Base-by-base conservation (phyloP, 2,888 invertebrate genomes). In the Meliscaeva auricollis region DNA sequence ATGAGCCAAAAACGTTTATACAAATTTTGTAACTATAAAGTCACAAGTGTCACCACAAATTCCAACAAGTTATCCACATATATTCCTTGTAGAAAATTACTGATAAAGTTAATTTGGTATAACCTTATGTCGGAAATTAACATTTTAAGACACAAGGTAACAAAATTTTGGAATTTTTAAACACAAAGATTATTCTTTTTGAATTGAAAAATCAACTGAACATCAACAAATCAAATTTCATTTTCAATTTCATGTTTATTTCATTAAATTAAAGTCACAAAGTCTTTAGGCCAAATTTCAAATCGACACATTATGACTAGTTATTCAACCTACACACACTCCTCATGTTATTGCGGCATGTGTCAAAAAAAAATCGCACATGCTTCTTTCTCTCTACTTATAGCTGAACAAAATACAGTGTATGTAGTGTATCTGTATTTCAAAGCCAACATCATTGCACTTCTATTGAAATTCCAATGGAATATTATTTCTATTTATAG, bases 401-500 rank as follows among this genome's bases (percentile, higher is more conserved):
- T n/a, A 50, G 20, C 30, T 4, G 5, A 17, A 58, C 38, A 15
- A 22, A 60, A 41, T 20, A 7, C 0, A 9, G 22, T 41, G 26
- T 50, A 0, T 41, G 13, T 46, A 3, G 0, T 41, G 13, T 46
- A 3, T 17, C 9, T 35, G 35, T 69, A 80, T 58, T n/a, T 60
- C 58, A 46, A 64, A 64, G 64, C 64, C 44, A 64, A 72, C 58
- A 77, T 48, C 66, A 75, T 85, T 85, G 68, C 80, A 76, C 75
- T 17, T 17, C 35, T 62, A 75, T 76, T 35, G 76, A 72, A 80
- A 85, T 85, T 77, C 81, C 85, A 77, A 35, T 81, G 75, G 81
- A 85, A 81, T 73, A 80, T 74, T 69, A 44, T 69, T 68, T 62
- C 85, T 81, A 80, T 81, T 81, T 77, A 73, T 62, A 85, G 68